Evolutionary conservation across 2,797 vertebrate genomes (phyloP), one percentile per base, ranked within the genome.

Genomic region (Ispidina lecontei): DNA sequence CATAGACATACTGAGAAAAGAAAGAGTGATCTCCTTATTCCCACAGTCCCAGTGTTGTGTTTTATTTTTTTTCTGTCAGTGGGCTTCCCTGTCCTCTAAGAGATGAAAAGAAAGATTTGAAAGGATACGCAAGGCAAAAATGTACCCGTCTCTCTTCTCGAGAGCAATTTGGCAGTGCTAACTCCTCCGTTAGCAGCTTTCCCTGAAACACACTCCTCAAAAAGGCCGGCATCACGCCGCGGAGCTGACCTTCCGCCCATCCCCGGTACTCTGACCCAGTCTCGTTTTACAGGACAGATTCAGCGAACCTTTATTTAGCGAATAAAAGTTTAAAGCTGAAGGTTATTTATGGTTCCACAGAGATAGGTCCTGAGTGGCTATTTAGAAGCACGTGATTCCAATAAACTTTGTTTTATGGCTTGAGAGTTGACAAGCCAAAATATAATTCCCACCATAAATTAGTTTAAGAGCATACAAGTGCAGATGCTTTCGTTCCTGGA

Each of bases 361-460:
- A 97, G 98, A 98, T 97, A 97, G 97, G 98, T 98, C 97, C 98
- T 99, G 99, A 99, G 98, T 99, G 99, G 99, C 99, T 99, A 98
- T 95, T 98, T 98, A 98, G 96, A 97, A 99, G 96, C 99, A 99
- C 99, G 99, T 99, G 99, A 99, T 97, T 98, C 98, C 99, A 99
- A 99, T 99, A 99, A 99, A 99, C 98, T 99, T 99, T 99, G 99
- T 99, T 99, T 99, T 99, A 99, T 99, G 99, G 98, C 98, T 98
- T 97, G 98, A 98, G 99, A 99, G 98, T 99, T 99, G 99, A 99
- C 99, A 99, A 99, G 99, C 98, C 99, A 99, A 99, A 99, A 99
- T 99, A 99, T 99, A 99, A 99, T 99, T 99, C 99, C 99, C 99
- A 99, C 99, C 99, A 99, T 99, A 98, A 99, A 99, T 99, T 99